Evolutionary conservation across 2,113 vertebrate species (phyloP).

Genomic region (Candoia aspera): DNA sequence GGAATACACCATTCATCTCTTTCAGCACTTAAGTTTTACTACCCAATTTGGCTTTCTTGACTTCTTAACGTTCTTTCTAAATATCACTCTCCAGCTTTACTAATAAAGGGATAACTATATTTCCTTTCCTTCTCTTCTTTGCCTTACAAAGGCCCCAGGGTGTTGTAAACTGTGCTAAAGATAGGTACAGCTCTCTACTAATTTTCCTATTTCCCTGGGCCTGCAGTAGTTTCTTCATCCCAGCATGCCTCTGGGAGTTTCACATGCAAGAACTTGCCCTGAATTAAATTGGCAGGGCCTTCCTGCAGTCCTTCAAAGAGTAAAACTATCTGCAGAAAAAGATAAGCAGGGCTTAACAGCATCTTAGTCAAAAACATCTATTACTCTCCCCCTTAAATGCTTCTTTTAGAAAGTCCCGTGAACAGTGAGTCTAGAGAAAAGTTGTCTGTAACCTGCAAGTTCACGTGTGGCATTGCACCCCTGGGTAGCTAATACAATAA

Average conservation of each 20-base stretch:
- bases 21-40: constrained; percentile 2
- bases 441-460: not conserved
- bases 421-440: not conserved
- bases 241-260: constrained; percentile 3
- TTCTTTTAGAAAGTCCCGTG: not conserved
- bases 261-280: not conserved
- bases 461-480: not conserved
- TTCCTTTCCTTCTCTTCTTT: not conserved
- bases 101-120: constrained; percentile 10
- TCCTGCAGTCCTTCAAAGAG: not conserved
- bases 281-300: not conserved
- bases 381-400: not conserved
- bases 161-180: constrained; percentile 11
- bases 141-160: not conserved
- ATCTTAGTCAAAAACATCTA: not conserved
- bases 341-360: not conserved
- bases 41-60: constrained; percentile 9
- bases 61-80: not conserved
- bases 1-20: not conserved
- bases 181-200: not conserved
- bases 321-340: not conserved
- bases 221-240: not conserved
- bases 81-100: constrained; percentile 9
- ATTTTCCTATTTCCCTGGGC: not conserved
- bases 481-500: not conserved